phyloP scores from a whole-genome alignment of 2,113 vertebrate genomes.

The Rhineura floridana region DNA sequence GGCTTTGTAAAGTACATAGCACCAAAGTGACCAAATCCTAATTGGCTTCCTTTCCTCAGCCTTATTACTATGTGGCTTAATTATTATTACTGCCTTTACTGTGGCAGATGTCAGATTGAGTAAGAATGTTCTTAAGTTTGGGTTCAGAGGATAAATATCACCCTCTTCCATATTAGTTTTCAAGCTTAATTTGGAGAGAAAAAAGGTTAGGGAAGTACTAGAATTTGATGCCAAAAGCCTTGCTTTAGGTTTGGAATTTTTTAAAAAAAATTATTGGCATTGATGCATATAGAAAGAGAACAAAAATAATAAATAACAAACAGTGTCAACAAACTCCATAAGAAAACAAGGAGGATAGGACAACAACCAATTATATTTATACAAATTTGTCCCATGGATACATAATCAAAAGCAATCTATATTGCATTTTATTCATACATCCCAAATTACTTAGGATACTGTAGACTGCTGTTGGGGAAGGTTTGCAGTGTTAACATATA shows the following conservation, averaged over 20 bases:
- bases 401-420: no score
- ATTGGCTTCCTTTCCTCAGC: background rate
- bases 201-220: background rate
- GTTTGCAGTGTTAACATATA: no score
- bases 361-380: no score
- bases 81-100: background rate
- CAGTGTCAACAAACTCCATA: no score
- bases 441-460: no score
- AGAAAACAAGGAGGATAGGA: no score
- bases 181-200: background rate
- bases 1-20: background rate
- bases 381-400: no score
- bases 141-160: background rate
- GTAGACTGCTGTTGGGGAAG: no score
- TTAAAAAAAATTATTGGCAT: no score
- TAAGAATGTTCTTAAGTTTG: background rate
- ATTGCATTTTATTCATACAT: no score
- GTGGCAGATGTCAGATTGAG: background rate
- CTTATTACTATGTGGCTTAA: background rate
- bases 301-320: no score
- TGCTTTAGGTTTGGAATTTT: background rate
- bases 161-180: background rate
- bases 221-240: background rate
- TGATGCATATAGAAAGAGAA: no score
- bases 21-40: conserved; percentile 17